A percentile compares a stretch with the other conserved stretches of the same genome.
phyloP scores from a whole-genome alignment of 2,888 invertebrate species.

The Carterocephalus palaemon region DNA sequence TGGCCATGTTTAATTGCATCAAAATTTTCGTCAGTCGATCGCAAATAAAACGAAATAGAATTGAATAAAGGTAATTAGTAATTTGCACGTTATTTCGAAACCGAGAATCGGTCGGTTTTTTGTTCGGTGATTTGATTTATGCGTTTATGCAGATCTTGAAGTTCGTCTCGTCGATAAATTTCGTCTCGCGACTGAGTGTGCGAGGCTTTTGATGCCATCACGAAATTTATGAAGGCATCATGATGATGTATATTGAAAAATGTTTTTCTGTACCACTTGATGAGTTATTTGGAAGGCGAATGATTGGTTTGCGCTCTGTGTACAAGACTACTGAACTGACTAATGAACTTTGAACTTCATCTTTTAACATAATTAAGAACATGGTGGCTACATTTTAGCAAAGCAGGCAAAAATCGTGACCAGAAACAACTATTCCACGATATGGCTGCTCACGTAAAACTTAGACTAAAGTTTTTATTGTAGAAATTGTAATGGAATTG shows the following conservation, averaged over 20 bases:
- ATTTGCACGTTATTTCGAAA: conserved; percentile 42
- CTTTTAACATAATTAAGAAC: too few relatives aligned
- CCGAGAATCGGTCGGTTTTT: conserved; percentile 35
- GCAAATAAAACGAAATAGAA: conserved; percentile 45
- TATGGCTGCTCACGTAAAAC: too few relatives aligned
- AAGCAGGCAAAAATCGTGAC: too few relatives aligned
- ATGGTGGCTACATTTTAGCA: too few relatives aligned
- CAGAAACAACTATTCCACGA: too few relatives aligned
- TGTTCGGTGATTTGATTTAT: conserved; percentile 43
- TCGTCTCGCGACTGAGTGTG: conserved; percentile 36
- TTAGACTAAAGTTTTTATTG: too few relatives aligned
- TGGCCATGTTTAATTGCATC: conserved; percentile 55
- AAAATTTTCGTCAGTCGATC: conserved; percentile 40
- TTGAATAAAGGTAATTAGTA: conserved; percentile 51
- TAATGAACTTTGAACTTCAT: too few relatives aligned
- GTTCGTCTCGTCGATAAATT: conserved; percentile 42
- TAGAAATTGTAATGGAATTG: too few relatives aligned
- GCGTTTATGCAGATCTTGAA: conserved; percentile 46
- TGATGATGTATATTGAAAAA: conserved; percentile 39
- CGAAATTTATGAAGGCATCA: conserved; percentile 50
- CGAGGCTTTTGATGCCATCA: conserved; percentile 43
- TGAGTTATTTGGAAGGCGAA: conserved; percentile 45
- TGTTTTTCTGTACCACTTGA: conserved; percentile 40
- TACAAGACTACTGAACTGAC: too few relatives aligned
- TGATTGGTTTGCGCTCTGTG: conserved; percentile 32